Base-by-base conservation (phyloP, 2,888 invertebrate genomes). In the Notodonta ziczac region DNA sequence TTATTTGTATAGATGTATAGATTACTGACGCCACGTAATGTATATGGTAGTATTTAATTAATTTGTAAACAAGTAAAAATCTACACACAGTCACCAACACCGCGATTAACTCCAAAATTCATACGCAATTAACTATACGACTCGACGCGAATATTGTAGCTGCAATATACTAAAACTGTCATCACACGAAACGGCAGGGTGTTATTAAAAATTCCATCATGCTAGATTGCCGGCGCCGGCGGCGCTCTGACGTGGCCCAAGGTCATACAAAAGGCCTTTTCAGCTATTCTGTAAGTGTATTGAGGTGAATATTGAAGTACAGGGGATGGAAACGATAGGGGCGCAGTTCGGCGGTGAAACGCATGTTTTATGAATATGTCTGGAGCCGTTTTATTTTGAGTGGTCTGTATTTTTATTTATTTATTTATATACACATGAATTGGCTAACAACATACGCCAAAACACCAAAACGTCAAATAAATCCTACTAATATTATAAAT, bases 131-230 rank as follows among this genome's bases (percentile, higher is more conserved):
- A 77, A 76, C 73, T 69, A 66, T 40, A 64, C 58, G 62, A 58
- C 57, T 54, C 35, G 32, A 63, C 63, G 61, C 66, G 67, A 74
- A 62, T 67, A 69, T 60, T 80, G 81, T 68, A 67, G 68, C 69
- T 57, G 81, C 81, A 82, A 85, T 86, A 82, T 80, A 80, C 77
- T 83, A 84, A 87, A 86, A 86, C 83, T 84, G 86, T 82, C 87
- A 86, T 83, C 81, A 81, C 81, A 73, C 68, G 68, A 75, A 82
- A 85, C 84, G 82, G 66, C 69, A 76, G 72, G 67, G 72, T 59
- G 77, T 81, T 86, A 91, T 91, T 89, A 89, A 89, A 91, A 91
- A 91, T 91, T 91, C 90, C 90, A 91, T 91, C 88, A 89, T 69
- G 76, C 76, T 66, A 73, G 71, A 84, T 82, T 75, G 86, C 86